Evolutionary conservation across 2,888 invertebrate genomes (phyloP).

Genomic region (Smittia sp.): DNA sequence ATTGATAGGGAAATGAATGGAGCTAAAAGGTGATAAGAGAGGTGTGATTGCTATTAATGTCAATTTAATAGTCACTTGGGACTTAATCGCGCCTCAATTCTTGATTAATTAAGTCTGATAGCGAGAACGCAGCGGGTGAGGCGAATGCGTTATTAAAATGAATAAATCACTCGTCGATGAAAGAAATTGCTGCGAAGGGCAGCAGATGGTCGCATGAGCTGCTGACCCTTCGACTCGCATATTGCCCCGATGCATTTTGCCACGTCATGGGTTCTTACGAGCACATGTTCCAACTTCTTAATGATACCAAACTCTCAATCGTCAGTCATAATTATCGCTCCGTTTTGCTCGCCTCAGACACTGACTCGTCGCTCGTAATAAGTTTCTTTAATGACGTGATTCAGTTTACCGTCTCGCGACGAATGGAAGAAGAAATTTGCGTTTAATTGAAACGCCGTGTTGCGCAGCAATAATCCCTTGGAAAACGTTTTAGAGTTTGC

Average conservation of each 20-base stretch:
- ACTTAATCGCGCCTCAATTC: background rate
- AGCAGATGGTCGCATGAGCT: background rate
- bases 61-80: slow-evolving; percentile 8
- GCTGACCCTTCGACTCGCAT: background rate
- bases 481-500: background rate
- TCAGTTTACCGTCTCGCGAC: background rate
- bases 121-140: background rate
- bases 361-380: background rate
- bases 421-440: background rate
- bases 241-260: slow-evolving; percentile 25
- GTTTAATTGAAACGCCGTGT: slow-evolving; percentile 23
- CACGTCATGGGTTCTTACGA: slow-evolving; percentile 34
- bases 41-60: slow-evolving; percentile 32
- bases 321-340: slow-evolving; percentile 1
- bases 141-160: slow-evolving; percentile 11
- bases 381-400: slow-evolving; percentile 2
- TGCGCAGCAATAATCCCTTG: background rate
- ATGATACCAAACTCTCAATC: background rate
- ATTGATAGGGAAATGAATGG: background rate
- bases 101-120: slow-evolving; percentile 6
- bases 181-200: background rate
- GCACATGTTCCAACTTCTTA: slow-evolving; percentile 30
- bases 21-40: slow-evolving; percentile 20
- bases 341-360: background rate
- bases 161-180: slow-evolving; percentile 5